These are phyloP conservation scores for Tenebrio molitor DNA, from an alignment of 1,140 invertebrate species.

Conservation along the genomic window DNA sequence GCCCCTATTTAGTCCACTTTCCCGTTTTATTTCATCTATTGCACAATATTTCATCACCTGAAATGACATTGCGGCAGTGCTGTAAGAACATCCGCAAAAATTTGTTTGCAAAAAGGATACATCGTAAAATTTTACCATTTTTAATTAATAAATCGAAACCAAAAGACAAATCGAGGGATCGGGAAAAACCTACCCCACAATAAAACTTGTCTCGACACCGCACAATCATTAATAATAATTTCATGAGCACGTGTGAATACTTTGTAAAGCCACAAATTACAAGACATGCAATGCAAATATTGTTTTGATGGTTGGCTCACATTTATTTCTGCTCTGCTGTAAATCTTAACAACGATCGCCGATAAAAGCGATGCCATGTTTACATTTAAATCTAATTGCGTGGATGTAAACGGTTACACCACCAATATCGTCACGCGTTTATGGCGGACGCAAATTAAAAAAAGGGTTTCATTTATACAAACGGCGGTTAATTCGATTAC, in stretches of 20 bases:
- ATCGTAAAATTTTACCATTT: no score
- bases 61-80: no score
- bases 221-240: constrained; percentile 27
- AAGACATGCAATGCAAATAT: constrained; percentile 35
- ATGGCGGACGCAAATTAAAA: background rate
- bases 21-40: no score
- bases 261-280: constrained; percentile 2
- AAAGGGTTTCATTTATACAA: constrained; percentile 17
- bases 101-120: no score
- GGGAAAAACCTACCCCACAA: no score
- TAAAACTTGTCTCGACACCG: constrained; percentile 1
- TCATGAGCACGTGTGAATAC: background rate
- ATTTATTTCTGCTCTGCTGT: constrained; percentile 19
- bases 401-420: constrained; percentile 1
- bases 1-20: no score
- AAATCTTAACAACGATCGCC: no score
- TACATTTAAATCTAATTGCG: constrained; percentile 23
- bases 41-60: no score
- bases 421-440: constrained; percentile 22
- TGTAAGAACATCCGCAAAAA: no score
- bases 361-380: constrained; percentile 9
- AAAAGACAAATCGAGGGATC: no score
- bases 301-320: constrained; percentile 1
- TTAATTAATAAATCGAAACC: no score
- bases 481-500: constrained; percentile 15